A percentile compares a stretch with the other conserved stretches of the same genome.
phyloP scores from a whole-genome alignment of 2,113 vertebrate genomes.

The Pelecanus crispus region DNA sequence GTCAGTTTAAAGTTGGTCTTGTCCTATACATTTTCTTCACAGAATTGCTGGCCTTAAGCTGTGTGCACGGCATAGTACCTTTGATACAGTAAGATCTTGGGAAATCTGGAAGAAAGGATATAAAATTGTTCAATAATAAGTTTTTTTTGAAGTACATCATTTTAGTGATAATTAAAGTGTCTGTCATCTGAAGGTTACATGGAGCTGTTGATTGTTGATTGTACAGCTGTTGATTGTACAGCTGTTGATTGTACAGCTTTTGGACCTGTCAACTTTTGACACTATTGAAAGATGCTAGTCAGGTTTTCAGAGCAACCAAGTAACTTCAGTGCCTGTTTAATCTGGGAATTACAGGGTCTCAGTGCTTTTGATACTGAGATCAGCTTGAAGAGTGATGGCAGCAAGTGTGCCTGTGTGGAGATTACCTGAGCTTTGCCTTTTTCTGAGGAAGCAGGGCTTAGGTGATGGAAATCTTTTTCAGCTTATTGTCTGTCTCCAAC shows the following conservation, averaged over 20 bases:
- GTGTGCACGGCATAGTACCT: background rate
- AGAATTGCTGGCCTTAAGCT: background rate
- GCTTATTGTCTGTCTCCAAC: background rate
- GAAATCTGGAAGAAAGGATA: background rate
- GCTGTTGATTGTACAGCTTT: background rate
- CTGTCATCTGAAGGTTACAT: background rate
- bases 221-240: background rate
- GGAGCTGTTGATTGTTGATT: background rate
- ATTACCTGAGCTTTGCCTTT: background rate
- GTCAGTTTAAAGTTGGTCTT: background rate
- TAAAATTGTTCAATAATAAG: background rate
- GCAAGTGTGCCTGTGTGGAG: background rate
- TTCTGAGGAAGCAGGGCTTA: background rate
- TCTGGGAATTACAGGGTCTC: background rate
- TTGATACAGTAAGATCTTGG: background rate
- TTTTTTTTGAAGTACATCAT: background rate
- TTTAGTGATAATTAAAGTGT: background rate
- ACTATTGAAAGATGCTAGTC: background rate
- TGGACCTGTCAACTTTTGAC: background rate
- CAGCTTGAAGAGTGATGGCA: background rate
- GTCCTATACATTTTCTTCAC: background rate
- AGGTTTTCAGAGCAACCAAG: background rate
- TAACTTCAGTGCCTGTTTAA: background rate
- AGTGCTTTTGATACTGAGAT: background rate
- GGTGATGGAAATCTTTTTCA: background rate